These are phyloP conservation scores for Butorides virescens DNA, from an alignment of 2,113 vertebrate species.

Conservation along the genomic window DNA sequence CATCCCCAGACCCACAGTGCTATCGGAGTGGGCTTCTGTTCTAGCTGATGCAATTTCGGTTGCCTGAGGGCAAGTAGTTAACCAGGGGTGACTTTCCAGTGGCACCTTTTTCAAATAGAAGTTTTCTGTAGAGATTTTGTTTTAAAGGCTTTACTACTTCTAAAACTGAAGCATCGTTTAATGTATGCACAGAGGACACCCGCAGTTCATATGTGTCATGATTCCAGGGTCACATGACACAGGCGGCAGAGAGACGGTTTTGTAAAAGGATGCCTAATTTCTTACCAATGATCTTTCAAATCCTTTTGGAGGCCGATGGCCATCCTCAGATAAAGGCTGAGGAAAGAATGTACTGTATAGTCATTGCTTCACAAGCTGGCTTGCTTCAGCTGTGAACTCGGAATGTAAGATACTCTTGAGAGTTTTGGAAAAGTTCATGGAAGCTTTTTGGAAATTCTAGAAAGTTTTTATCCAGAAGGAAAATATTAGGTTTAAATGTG, in stretches of 20 bases:
- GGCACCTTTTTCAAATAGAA: background rate
- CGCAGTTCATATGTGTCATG: background rate
- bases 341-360: background rate
- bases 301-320: background rate
- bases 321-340: background rate
- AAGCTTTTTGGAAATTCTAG: background rate
- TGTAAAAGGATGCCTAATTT: background rate
- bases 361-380: background rate
- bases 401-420: background rate
- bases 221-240: background rate
- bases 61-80: background rate
- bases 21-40: background rate
- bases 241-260: fast-evolving
- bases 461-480: background rate
- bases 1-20: background rate
- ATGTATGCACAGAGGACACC: background rate
- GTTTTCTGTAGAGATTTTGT: background rate
- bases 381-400: background rate
- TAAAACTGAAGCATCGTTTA: background rate
- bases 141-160: background rate
- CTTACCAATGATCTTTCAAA: background rate
- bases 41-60: background rate
- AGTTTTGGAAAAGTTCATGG: background rate
- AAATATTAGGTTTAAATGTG: background rate
- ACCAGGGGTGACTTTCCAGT: background rate